Evolutionary conservation across 2,888 invertebrate genomes (phyloP).

Genomic region (Sthenelais limicola): DNA sequence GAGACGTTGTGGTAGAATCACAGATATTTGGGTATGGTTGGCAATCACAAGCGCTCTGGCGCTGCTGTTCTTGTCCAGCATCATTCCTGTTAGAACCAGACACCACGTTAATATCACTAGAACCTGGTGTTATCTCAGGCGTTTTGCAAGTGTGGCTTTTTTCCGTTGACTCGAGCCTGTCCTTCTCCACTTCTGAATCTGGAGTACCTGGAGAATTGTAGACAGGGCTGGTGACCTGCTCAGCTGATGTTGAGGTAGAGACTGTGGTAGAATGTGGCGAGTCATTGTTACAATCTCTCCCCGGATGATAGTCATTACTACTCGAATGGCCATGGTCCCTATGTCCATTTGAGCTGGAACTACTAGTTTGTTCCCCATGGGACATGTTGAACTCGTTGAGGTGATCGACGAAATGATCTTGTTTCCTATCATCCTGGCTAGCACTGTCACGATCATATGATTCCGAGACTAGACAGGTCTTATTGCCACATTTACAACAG

Average conservation of each 20-base stretch:
- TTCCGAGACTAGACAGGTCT: constrained; percentile 5
- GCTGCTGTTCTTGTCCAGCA: no score
- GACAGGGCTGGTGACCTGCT: not conserved
- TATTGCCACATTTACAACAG: constrained; percentile 30
- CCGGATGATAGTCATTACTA: no score
- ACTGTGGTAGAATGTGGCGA: no score
- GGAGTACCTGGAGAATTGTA: no score
- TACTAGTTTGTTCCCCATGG: not conserved
- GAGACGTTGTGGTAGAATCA: no score
- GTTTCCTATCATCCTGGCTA: not conserved
- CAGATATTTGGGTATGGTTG: no score
- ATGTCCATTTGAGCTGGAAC: not conserved
- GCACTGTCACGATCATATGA: not conserved
- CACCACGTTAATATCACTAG: no score
- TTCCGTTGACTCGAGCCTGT: constrained; percentile 1
- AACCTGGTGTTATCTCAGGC: no score
- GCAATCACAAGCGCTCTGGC: no score
- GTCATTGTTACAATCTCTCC: no score
- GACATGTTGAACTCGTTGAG: constrained; percentile 13
- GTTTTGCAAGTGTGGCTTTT: not conserved
- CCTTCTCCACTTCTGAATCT: constrained; percentile 26
- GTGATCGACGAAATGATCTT: not conserved
- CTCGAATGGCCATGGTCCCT: constrained; percentile 5
- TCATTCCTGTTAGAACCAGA: no score
- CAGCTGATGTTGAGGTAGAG: no score